Conservation (phyloP, 2,888 invertebrate genomes). For the Ennomos erosarius region DNA sequence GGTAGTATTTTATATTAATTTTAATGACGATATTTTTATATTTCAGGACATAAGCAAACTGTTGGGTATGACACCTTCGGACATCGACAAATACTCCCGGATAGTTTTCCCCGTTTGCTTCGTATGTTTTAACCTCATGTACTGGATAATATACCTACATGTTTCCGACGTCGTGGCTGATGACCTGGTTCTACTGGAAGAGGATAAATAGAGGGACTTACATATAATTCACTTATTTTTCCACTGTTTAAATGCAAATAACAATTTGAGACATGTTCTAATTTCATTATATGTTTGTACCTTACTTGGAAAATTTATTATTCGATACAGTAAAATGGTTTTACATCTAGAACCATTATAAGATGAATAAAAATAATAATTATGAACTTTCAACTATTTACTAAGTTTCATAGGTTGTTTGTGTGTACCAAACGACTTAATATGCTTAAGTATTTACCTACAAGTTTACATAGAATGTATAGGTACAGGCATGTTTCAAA, state of each 20-base stretch:
- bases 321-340: too few species aligned
- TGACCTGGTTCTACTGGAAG: conserved; percentile 94
- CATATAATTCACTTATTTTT: conserved; percentile 72
- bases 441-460: too few species aligned
- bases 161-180: conserved; percentile 98
- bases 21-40: conserved; percentile 2
- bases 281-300: too few species aligned
- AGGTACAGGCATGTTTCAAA: conserved; percentile 60
- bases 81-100: conserved; percentile 99
- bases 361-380: too few species aligned
- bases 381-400: too few species aligned
- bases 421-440: too few species aligned
- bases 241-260: conserved; percentile 55
- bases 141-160: conserved; percentile 98
- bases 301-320: too few species aligned
- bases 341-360: too few species aligned
- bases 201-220: conserved; percentile 81
- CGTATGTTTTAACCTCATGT: conserved; percentile 99
- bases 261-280: conserved; percentile 68
- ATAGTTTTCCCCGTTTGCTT: conserved; percentile 99
- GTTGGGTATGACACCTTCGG: conserved; percentile 97
- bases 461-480: too few species aligned
- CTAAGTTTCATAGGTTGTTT: too few species aligned
- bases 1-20: conserved; percentile 2
- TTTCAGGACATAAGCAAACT: conserved; percentile 94